Base-by-base conservation (phyloP, 1,140 invertebrate genomes). In the Drosophila parabipectinata region DNA sequence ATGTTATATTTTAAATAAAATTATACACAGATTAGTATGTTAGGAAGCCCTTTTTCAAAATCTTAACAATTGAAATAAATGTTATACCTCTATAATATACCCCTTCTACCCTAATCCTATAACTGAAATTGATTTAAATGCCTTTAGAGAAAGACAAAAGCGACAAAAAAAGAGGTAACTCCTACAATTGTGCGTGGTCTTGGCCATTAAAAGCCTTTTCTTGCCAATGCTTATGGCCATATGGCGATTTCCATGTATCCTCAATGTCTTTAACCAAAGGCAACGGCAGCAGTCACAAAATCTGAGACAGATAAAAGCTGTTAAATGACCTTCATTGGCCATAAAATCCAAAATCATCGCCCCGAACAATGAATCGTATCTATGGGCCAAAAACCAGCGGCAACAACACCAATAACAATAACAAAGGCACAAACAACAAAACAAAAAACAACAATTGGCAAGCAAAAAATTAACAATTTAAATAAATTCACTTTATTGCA, bases 401-500 rank as follows among this genome's bases (percentile, higher is more conserved):
- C 54, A 62, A 30, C 51, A 62, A 30, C 45, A 41, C 26, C 59
- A 39, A 28, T 56, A 53, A 21, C 30, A 72, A 34, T 21, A 60
- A 8, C 53, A 28, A 66, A 5, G 15, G 8, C 44, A 47, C 39
- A 48, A 54, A 53, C 48, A 72, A 47, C 26, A 48, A 48, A 54
- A 53, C 48, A 72, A 47, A 32, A 48, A 54, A 53, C 48, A 72
- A 61, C 34, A 48, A 41, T 44, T 37, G 39, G 53, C 68, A 14
- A 12, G 51, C 62, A 32, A 66, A 54, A 79, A 87, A 87, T 88
- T 79, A 69, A 73, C 79, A 79, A 87, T 87, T 87, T 88, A 87
- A 87, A 87, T 87, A 79, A 77, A 83, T 73, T 88, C 72, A 83
- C 67, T 79, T 83, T 88, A 83, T 87, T 88, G 81, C 83, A 87